phyloP scores from a whole-genome alignment of 1,140 invertebrate genomes.

The Stenopsyche tienmushanensis region DNA sequence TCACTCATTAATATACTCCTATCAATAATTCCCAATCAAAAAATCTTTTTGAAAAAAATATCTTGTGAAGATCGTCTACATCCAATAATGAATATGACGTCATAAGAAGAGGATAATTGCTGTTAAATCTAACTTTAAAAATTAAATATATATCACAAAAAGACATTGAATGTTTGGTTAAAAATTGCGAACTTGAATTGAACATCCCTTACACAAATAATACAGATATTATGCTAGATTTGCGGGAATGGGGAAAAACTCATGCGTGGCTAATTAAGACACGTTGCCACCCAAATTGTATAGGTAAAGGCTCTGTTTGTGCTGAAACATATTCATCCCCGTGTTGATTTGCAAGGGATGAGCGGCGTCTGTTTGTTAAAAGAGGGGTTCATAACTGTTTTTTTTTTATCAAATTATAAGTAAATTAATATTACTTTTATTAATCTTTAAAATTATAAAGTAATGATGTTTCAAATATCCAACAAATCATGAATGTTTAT shows the following conservation, averaged over 20 bases:
- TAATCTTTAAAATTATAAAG: no score
- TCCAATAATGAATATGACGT: no score
- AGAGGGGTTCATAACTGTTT: background rate
- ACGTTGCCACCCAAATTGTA: constrained; percentile 39
- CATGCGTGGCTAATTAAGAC: constrained; percentile 42
- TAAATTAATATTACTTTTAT: no score
- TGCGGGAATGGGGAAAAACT: constrained; percentile 31
- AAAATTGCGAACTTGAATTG: background rate
- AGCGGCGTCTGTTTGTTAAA: background rate
- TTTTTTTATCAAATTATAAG: no score
- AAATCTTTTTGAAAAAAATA: no score
- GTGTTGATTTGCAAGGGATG: constrained; percentile 12
- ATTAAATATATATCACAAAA: background rate
- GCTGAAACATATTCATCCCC: constrained; percentile 18
- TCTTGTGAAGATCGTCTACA: no score
- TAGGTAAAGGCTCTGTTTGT: constrained; percentile 27
- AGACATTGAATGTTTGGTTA: background rate
- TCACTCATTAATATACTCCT: no score
- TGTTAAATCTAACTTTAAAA: no score
- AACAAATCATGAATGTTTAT: no score
- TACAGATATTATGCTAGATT: constrained; percentile 34
- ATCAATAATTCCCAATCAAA: no score
- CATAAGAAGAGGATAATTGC: no score
- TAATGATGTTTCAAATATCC: no score
- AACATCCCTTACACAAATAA: background rate